These are phyloP conservation scores for Eulacestoma nigropectus DNA, from an alignment of 2,113 vertebrate genomes.

Conservation along the genomic window DNA sequence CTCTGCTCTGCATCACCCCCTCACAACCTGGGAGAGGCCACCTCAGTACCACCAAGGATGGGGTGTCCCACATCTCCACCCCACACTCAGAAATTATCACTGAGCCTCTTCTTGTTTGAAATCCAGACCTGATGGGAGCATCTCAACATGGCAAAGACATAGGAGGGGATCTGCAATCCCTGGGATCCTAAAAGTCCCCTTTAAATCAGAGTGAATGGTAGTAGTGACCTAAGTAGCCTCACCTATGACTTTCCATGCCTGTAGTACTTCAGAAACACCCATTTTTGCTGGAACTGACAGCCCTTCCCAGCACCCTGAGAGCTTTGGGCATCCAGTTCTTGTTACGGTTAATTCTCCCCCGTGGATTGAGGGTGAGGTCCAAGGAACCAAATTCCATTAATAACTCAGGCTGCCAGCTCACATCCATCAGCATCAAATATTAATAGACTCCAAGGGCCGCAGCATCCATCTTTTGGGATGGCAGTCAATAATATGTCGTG, in stretches of 20 bases:
- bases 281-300: not conserved
- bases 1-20: not conserved
- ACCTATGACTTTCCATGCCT: not conserved
- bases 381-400: conserved; percentile 45
- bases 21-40: not conserved
- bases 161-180: not conserved
- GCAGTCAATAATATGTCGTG: conserved; percentile 54
- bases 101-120: not conserved
- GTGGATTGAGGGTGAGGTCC: not conserved
- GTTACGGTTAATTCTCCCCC: not conserved
- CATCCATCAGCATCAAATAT: conserved; percentile 67
- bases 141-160: not conserved
- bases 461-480: conserved; percentile 34
- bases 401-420: conserved; percentile 47
- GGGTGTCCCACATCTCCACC: not conserved
- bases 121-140: not conserved
- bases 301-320: not conserved
- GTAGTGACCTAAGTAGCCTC: not conserved
- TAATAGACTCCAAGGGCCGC: conserved; percentile 43
- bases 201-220: not conserved
- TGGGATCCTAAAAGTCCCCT: not conserved
- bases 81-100: not conserved
- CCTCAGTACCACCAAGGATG: not conserved
- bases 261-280: not conserved
- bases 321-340: not conserved